Evolutionary conservation across 2,888 invertebrate species (phyloP).

Genomic region (Scelioninae gen. 2): DNA sequence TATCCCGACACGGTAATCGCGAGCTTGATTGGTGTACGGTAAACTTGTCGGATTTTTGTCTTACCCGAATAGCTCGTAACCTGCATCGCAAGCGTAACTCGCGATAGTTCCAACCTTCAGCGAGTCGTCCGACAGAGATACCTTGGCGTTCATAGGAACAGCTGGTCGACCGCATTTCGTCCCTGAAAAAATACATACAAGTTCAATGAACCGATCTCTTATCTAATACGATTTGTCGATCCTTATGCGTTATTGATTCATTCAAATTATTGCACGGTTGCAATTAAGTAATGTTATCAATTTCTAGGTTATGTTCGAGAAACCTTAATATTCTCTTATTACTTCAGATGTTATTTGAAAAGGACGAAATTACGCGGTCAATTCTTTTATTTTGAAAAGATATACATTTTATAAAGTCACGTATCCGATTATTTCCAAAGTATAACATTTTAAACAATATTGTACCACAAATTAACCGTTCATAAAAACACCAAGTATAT

Average conservation of each 20-base stretch:
- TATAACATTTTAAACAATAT: too few species aligned
- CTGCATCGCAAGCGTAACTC: conserved; percentile 89
- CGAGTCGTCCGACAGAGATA: conserved; percentile 79
- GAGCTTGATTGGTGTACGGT: conserved; percentile 57
- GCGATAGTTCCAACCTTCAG: conserved; percentile 81
- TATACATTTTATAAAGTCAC: too few species aligned
- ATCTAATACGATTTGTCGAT: conserved; percentile 43
- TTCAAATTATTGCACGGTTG: conserved; percentile 31
- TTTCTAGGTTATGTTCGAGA: neutral
- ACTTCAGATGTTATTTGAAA: conserved; percentile 2
- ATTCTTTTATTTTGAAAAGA: conserved; percentile 3
- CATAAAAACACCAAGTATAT: too few species aligned
- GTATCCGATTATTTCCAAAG: too few species aligned
- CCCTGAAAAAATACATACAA: conserved; percentile 71
- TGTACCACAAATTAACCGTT: too few species aligned
- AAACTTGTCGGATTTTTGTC: conserved; percentile 61
- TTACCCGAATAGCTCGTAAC: conserved; percentile 91
- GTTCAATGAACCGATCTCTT: conserved; percentile 55
- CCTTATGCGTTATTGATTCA: conserved; percentile 26
- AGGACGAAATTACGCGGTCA: conserved; percentile 1
- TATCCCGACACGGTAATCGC: conserved; percentile 57
- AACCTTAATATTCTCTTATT: conserved; percentile 11
- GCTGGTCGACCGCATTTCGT: conserved; percentile 88
- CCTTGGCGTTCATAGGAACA: conserved; percentile 88
- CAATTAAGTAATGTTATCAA: conserved; percentile 16